These are phyloP conservation scores for Cryptocephalus moraei DNA, from an alignment of 2,888 invertebrate genomes.

Conservation along the genomic window DNA sequence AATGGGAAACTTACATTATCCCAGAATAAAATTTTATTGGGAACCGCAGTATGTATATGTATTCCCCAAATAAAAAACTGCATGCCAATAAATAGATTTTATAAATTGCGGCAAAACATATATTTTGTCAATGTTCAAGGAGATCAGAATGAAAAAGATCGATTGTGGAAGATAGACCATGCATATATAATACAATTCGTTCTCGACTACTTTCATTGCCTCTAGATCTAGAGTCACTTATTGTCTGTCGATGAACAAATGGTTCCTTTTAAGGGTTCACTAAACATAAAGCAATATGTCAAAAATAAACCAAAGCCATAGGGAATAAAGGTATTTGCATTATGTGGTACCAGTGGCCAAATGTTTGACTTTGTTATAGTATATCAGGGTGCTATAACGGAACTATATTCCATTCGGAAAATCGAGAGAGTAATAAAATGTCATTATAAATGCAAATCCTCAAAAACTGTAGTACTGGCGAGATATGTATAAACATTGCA, in stretches of 20 bases:
- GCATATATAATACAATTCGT: no score
- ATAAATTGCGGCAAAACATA: not conserved
- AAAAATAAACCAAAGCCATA: not conserved
- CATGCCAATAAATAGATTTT: constrained; percentile 9
- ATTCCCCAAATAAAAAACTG: constrained; percentile 10
- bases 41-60: constrained; percentile 7
- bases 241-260: no score
- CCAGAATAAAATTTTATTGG: constrained; percentile 15
- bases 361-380: constrained; percentile 2
- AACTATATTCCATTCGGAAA: no score
- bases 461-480: no score
- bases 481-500: no score
- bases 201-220: no score
- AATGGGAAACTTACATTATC: constrained; percentile 18
- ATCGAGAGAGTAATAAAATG: no score
- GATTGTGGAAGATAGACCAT: no score
- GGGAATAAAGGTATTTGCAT: constrained; percentile 1
- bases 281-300: constrained; percentile 1
- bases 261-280: not conserved
- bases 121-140: no score
- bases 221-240: no score
- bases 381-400: constrained; percentile 1
- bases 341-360: not conserved
- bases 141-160: no score
- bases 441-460: no score